A percentile compares a stretch with the other conserved stretches of the same genome.
Evolutionary conservation across 2,113 vertebrate species (phyloP).

Genomic region (Athene cunicularia): DNA sequence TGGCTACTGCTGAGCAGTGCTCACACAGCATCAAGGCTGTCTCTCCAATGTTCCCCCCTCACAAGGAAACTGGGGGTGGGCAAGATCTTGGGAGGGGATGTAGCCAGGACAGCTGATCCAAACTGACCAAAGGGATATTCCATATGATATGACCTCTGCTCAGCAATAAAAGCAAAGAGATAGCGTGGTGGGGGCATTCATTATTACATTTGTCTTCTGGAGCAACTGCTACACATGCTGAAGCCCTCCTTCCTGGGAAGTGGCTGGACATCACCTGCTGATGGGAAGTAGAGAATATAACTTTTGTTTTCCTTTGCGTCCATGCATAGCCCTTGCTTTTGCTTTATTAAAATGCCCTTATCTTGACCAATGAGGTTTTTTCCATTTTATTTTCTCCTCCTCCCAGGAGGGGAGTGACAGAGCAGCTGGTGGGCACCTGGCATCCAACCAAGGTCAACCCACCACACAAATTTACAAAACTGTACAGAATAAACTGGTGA

Average conservation of each 20-base stretch:
- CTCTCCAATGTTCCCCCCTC: neutral
- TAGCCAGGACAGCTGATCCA: neutral
- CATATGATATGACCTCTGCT: neutral
- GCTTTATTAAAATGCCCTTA: neutral
- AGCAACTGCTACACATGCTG: neutral
- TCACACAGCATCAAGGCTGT: accelerated
- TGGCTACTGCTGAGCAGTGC: neutral
- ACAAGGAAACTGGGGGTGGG: neutral
- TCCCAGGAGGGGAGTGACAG: too few species aligned
- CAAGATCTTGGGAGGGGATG: neutral
- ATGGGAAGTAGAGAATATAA: neutral
- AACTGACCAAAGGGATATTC: neutral
- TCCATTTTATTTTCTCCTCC: neutral
- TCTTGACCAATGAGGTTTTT: neutral
- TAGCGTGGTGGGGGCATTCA: neutral
- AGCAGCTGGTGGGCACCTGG: too few species aligned
- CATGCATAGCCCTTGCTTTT: neutral
- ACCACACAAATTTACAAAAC: neutral
- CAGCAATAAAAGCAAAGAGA: neutral
- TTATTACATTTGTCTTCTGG: neutral
- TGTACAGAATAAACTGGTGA: neutral
- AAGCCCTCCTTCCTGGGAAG: neutral
- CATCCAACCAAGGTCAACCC: neutral
- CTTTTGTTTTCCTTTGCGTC: neutral
- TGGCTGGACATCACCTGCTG: neutral